Percentiles rank a stretch among this genome's conserved stretches.
These are phyloP conservation scores for Pseudeuparius sepicola DNA, from an alignment of 2,888 invertebrate species.

Conservation along the genomic window DNA sequence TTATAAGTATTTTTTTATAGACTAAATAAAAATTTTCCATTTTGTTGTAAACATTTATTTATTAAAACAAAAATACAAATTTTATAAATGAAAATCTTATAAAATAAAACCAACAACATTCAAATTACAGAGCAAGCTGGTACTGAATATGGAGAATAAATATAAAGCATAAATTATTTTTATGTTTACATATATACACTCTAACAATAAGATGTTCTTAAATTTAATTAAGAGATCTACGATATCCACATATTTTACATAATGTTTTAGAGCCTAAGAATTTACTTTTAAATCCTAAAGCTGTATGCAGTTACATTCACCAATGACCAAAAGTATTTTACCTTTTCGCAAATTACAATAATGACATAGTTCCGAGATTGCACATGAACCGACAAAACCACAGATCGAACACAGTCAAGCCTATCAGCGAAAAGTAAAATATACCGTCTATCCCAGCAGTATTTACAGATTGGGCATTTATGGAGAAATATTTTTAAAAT, in stretches of 20 bases:
- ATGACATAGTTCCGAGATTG: constrained; percentile 21
- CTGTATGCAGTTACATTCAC: constrained; percentile 24
- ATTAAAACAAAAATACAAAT: constrained; percentile 33
- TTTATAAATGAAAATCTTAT: constrained; percentile 31
- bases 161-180: constrained; percentile 30
- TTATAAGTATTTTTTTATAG: too few species aligned
- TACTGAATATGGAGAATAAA: constrained; percentile 29
- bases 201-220: constrained; percentile 29
- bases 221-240: constrained; percentile 34
- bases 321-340: too few species aligned
- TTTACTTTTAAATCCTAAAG: constrained; percentile 24
- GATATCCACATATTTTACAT: constrained; percentile 41
- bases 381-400: too few species aligned
- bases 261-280: constrained; percentile 36
- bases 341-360: constrained; percentile 18
- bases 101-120: constrained; percentile 32
- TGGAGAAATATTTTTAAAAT: too few species aligned
- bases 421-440: too few species aligned
- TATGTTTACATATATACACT: constrained; percentile 31
- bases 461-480: too few species aligned
- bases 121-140: constrained; percentile 29
- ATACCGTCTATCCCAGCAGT: too few species aligned
- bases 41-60: constrained; percentile 28
- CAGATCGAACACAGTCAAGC: too few species aligned
- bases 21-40: too few species aligned